Conservation (phyloP, 2,113 vertebrate genomes). For the Hippocampus guttulatus region DNA sequence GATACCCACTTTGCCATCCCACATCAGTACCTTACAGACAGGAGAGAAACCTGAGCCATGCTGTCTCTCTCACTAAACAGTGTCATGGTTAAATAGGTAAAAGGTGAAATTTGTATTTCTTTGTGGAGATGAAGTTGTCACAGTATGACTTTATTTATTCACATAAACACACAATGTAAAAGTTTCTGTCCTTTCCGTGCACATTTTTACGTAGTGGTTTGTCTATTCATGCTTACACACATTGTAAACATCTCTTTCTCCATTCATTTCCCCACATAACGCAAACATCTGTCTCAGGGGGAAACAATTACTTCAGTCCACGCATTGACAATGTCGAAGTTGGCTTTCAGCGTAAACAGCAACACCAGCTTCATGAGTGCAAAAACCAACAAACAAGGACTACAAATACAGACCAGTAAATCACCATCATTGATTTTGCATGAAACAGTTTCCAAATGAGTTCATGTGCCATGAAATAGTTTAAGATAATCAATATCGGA, state of each 20-base stretch:
- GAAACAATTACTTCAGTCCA: not conserved
- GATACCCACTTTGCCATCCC: no score
- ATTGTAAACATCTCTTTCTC: not conserved
- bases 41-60: no score
- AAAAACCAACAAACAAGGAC: constrained; percentile 5
- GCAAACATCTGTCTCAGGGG: not conserved
- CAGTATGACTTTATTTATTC: not conserved
- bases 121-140: not conserved
- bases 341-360: not conserved
- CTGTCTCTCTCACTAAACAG: no score
- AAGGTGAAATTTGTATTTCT: not conserved
- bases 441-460: constrained; percentile 29
- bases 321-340: not conserved
- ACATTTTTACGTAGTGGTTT: not conserved
- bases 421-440: constrained; percentile 22
- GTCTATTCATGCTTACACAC: not conserved
- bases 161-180: not conserved
- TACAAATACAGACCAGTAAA: constrained; percentile 6
- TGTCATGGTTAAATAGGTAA: no score
- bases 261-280: not conserved
- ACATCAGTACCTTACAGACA: no score
- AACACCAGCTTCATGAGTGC: not conserved
- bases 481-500: constrained; percentile 14
- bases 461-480: constrained; percentile 27
- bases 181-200: no score